Base-by-base conservation (phyloP, 2,113 vertebrate species). In the Corydoras sp. region DNA sequence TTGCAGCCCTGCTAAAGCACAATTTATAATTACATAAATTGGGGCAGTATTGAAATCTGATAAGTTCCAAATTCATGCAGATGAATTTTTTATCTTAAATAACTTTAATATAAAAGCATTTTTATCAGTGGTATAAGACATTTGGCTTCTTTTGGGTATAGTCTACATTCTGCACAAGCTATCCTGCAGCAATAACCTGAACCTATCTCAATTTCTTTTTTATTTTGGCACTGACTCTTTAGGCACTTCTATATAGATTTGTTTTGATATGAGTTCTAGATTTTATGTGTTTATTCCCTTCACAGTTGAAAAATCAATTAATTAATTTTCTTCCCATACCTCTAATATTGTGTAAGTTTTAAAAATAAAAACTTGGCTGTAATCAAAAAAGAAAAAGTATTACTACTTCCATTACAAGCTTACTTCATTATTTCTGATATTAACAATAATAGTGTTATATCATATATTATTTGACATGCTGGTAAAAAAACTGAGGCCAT, bases 291-390 rank as follows among this genome's bases (percentile, higher is more conserved):
- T 9, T 58, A 70, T 35, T 32, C 51, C 56, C 58, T 66, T 35
- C 31, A 50, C 51, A 55, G 48, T 15, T 0, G 18, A 55, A 30
- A 12, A 61, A 56, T 69, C 14, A 31, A 31, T 65, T 58, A 14
- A 77, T 77, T 61, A 48, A 69, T 69, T 58, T 15, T n/a, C 58
- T 49, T 69, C 29, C 24, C 32, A 43, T 59, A 2, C 9, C 11
- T 18, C 51, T 30, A 56, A 58, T 73, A 65, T 51, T 77, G 35
- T 62, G 66, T 74, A 70, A 69, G 24, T 74, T 64, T 60, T 58
- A n/a, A 56, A 69, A 50, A 60, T 71, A 67, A 68, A 14, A 15
- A 18, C 43, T 48, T 58, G 58, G 54, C 18, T 70, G 67, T 29
- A 51, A 74, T 78, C 67, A 71, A 62, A 35, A 58, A 69, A 66